A percentile compares a stretch with the other conserved stretches of the same genome.
Evolutionary conservation across 1,140 invertebrate genomes (phyloP).

Genomic region (Dinoponera quadriceps): DNA sequence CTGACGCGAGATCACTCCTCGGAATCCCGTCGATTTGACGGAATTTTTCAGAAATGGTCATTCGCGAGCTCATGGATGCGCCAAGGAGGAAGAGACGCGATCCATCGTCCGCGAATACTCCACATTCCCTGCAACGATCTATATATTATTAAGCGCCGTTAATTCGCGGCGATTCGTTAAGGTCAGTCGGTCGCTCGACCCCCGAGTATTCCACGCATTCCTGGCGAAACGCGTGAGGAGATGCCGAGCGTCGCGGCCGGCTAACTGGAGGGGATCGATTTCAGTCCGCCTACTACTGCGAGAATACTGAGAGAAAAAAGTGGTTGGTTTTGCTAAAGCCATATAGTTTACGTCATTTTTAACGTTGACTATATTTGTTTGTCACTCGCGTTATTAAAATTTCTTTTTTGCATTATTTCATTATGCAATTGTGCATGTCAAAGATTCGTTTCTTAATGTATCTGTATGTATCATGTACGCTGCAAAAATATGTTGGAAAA

Average conservation of each 20-base stretch:
- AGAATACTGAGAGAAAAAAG: background rate
- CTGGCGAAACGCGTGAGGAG: conserved; percentile 9
- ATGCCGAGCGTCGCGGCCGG: background rate
- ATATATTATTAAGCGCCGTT: conserved; percentile 62
- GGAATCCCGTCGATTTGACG: no score
- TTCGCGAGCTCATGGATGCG: background rate
- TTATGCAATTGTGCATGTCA: no score
- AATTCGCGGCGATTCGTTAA: conserved; percentile 43
- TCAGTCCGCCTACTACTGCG: background rate
- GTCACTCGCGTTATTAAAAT: no score
- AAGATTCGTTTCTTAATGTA: no score
- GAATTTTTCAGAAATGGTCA: background rate
- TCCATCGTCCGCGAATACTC: background rate
- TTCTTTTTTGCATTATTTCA: no score
- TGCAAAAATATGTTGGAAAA: no score
- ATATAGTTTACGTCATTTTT: no score
- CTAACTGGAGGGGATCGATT: background rate
- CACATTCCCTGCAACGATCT: conserved; percentile 43
- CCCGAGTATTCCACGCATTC: conserved; percentile 44
- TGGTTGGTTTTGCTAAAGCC: no score
- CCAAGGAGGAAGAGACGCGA: background rate
- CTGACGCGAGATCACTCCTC: no score
- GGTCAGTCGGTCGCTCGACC: conserved; percentile 30
- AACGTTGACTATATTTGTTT: no score
- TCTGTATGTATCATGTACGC: no score